Evolutionary conservation across 1,140 invertebrate species (phyloP).

Genomic region (Gryon sp.): DNA sequence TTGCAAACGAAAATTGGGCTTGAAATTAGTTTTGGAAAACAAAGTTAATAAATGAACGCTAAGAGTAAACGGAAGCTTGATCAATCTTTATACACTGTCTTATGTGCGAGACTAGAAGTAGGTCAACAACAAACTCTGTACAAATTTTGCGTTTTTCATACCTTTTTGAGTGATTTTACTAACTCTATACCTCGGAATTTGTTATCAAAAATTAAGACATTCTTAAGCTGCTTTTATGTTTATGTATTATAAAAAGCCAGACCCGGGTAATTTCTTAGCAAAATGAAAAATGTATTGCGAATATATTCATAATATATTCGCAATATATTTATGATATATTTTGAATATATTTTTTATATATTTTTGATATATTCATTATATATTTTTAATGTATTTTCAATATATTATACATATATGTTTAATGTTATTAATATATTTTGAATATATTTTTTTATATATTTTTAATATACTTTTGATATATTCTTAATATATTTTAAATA

Average conservation of each 20-base stretch:
- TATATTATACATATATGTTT: too few relatives aligned
- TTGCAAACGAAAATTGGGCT: not conserved
- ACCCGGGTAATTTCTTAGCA: not conserved
- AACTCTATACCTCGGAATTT: not conserved
- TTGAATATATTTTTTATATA: too few relatives aligned
- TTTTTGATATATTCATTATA: too few relatives aligned
- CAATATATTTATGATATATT: too few relatives aligned
- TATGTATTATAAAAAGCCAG: conserved; percentile 38
- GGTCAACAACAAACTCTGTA: conserved; percentile 32
- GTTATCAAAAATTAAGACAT: conserved; percentile 59
- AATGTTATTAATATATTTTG: too few relatives aligned
- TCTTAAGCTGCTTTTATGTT: conserved; percentile 37
- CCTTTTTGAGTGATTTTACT: conserved; percentile 3
- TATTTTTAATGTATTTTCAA: too few relatives aligned
- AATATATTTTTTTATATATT: too few relatives aligned
- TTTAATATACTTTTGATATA: too few relatives aligned
- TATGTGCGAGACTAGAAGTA: conserved; percentile 18
- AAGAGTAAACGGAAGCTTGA: conserved; percentile 1
- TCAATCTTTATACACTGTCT: conserved; percentile 1
- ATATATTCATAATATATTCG: too few relatives aligned
- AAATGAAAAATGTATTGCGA: too few relatives aligned
- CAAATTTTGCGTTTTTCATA: conserved; percentile 33
- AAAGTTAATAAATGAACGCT: not conserved
- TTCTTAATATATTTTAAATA: too few relatives aligned
- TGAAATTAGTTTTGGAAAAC: not conserved